Base-by-base conservation (phyloP, 2,797 vertebrate species). In the Notamacropus eugenii region DNA sequence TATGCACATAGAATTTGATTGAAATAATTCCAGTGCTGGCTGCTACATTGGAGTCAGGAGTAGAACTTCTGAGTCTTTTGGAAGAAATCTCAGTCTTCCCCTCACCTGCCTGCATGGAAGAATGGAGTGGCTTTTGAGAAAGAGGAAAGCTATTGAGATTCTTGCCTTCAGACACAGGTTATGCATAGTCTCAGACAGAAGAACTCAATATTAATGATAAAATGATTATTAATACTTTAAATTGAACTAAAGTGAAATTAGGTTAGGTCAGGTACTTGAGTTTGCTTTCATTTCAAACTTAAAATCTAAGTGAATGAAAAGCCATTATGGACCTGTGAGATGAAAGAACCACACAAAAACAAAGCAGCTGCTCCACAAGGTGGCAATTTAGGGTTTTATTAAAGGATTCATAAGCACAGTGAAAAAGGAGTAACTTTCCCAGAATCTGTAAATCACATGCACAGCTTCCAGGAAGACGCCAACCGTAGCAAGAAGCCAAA, bases 391-490 rank as follows among this genome's bases (percentile, higher is more conserved):
- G n/a, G n/a, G 27, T 91, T 91, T 91, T 52, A 91, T 91, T 91
- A 31, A 90, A 91, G 90, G 34, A 91, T 91, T 91, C 90, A 91
- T 91, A 91, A 91, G 90, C 29, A 91, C 90, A 90, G 52, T 90
- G 50, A 90, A 90, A 90, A 90, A 34, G 12, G 27, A 90, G 27
- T 31, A 90, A 52, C 54, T 90, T 90, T 54, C 46, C 90, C 90
- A 91, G 50, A 91, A 91, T 91, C 90, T 55, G 31, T 54, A 91
- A 54, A 91, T 91, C 90, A 91, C 54, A 55, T 52, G 50, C 54
- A 91, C 31, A 29, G 50, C 29, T 91, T 91, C 52, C 52, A 52
- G 90, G 90, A 91, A 91, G 50, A 91, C 4, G 9, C 50, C 29
- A 91, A 29, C 52, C 54, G 52, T 8, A 91, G 1, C 50, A 54